Percentiles rank a stretch among this genome's conserved stretches.
Evolutionary conservation across 2,797 vertebrate species (phyloP).

Genomic region (Vireo griseus): DNA sequence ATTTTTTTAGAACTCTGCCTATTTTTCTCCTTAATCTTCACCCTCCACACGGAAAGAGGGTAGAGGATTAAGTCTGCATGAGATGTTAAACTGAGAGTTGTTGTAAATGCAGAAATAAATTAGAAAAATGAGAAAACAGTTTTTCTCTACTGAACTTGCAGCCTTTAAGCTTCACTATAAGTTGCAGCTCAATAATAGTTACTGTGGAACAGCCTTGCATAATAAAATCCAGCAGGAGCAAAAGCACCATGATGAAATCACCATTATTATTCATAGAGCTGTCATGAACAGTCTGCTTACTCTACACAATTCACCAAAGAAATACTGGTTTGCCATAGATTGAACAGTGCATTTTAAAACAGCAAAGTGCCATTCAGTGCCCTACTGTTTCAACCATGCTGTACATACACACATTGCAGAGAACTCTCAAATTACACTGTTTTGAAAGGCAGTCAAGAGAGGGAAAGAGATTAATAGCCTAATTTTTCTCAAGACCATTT

Average conservation of each 20-base stretch:
- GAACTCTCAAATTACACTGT: neutral
- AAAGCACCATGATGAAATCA: conserved; percentile 4
- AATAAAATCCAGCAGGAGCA: neutral
- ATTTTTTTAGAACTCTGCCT: neutral
- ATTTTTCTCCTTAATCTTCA: neutral
- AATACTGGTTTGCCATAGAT: neutral
- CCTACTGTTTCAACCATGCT: neutral
- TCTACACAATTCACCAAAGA: neutral
- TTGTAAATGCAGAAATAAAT: conserved; percentile 11
- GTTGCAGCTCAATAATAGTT: neutral
- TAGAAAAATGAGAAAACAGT: neutral
- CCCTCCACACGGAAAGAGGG: neutral
- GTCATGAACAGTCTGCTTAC: conserved; percentile 26
- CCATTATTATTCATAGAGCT: conserved; percentile 48
- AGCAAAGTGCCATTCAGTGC: neutral
- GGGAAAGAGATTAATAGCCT: neutral
- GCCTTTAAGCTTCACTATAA: conserved; percentile 5
- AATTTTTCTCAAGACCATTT: neutral
- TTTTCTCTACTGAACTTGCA: neutral
- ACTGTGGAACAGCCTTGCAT: neutral
- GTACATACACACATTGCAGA: rapidly evolving
- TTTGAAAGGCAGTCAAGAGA: neutral
- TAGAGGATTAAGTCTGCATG: neutral
- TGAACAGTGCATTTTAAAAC: neutral
- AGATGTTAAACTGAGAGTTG: neutral